Percentiles rank a stretch among this genome's conserved stretches.
Conservation (phyloP, 2,113 vertebrate species). For the Neomonachus schauinslandi region DNA sequence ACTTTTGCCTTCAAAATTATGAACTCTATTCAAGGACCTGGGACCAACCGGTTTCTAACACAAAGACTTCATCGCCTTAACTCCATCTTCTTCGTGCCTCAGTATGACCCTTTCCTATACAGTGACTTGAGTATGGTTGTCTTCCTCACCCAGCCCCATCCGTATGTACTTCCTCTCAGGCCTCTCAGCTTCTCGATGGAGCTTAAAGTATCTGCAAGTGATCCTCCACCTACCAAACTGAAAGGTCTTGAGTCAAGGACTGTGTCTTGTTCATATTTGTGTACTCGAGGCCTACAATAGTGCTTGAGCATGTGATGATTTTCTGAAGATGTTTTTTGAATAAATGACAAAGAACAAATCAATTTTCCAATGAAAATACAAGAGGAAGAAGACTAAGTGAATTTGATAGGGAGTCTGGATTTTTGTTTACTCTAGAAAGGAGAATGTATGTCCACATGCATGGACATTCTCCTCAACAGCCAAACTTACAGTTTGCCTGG, state of each 20-base stretch:
- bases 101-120: not conserved
- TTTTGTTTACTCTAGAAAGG: not conserved
- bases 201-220: not conserved
- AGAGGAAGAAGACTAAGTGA: not conserved
- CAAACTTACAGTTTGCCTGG: not conserved
- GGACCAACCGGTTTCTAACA: not conserved
- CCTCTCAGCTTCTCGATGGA: not conserved
- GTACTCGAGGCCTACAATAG: not conserved
- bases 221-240: not conserved
- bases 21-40: not conserved
- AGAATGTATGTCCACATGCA: not conserved
- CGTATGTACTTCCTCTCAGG: not conserved
- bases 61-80: not conserved
- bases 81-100: not conserved
- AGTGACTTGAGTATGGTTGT: not conserved
- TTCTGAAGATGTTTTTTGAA: not conserved
- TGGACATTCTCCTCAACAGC: not conserved
- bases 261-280: not conserved
- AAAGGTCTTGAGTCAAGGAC: not conserved
- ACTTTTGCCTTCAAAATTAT: not conserved
- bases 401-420: not conserved
- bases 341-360: conserved; percentile 8
- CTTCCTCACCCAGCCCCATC: not conserved
- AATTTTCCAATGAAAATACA: not conserved
- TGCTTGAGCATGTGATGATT: not conserved